These are phyloP conservation scores for Eurois occulta DNA, from an alignment of 2,888 invertebrate genomes.

Conservation along the genomic window DNA sequence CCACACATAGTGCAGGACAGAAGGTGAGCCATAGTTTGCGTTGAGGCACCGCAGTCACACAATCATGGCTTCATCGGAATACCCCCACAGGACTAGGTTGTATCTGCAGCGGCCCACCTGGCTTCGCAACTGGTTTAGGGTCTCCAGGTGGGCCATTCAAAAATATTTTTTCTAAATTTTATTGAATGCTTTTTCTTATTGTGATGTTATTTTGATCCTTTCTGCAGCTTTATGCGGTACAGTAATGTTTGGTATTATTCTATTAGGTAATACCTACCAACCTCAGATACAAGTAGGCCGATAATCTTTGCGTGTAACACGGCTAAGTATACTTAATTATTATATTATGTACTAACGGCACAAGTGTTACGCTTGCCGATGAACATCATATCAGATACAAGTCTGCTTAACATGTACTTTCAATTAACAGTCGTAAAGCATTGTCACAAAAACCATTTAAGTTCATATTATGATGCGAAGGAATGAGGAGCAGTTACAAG, in stretches of 20 bases:
- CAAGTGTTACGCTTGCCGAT: conserved; percentile 17
- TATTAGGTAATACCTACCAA: background rate
- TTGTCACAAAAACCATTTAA: background rate
- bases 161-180: too few species aligned
- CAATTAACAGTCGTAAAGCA: conserved; percentile 24
- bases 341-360: conserved; percentile 23
- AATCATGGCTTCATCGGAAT: too few species aligned
- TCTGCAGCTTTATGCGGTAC: too few species aligned
- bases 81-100: too few species aligned
- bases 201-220: too few species aligned
- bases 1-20: too few species aligned
- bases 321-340: background rate
- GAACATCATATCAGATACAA: conserved; percentile 26
- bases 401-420: background rate
- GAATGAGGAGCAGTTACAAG: background rate
- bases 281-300: background rate
- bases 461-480: background rate
- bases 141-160: too few species aligned
- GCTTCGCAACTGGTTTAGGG: too few species aligned
- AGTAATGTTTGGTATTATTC: background rate
- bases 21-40: too few species aligned
- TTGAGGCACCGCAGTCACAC: too few species aligned
- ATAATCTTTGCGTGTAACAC: conserved; percentile 3
- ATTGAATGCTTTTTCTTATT: too few species aligned
- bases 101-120: too few species aligned